phyloP scores from a whole-genome alignment of 2,797 vertebrate genomes.

The Chanos chanos region DNA sequence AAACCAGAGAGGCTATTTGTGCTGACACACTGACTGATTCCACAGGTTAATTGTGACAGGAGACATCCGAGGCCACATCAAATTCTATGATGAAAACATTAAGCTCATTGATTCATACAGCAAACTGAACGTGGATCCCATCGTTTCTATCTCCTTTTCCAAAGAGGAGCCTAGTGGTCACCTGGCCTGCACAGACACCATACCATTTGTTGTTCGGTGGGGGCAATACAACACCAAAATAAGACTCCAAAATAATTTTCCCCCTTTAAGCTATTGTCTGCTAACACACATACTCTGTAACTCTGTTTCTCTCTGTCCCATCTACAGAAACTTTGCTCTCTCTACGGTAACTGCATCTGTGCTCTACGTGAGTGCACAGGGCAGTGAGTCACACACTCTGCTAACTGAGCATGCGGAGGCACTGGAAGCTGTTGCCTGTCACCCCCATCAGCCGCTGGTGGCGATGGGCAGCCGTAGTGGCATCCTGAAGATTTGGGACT shows the following conservation, averaged over 20 bases:
- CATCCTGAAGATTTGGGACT: conserved; percentile 84
- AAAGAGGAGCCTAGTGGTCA: conserved; percentile 44
- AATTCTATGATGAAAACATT: conserved; percentile 78
- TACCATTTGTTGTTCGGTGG: conserved; percentile 72
- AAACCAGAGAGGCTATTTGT: neutral
- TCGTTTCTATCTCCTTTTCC: conserved; percentile 84
- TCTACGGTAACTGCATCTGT: conserved; percentile 74
- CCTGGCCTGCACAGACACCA: conserved; percentile 51
- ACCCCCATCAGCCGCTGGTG: conserved; percentile 72
- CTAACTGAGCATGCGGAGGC: conserved; percentile 70
- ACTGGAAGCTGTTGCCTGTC: conserved; percentile 79
- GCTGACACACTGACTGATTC: conserved; percentile 5
- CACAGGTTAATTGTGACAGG: conserved; percentile 83
- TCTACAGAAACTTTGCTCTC: conserved; percentile 83
- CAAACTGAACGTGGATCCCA: conserved; percentile 69
- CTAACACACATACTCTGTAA: neutral
- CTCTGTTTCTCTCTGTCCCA: conserved; percentile 20
- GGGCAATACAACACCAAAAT: conserved; percentile 12
- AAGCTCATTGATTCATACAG: conserved; percentile 68
- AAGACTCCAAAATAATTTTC: neutral
- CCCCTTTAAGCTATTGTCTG: neutral
- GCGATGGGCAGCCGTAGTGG: conserved; percentile 78
- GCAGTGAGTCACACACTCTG: conserved; percentile 60
- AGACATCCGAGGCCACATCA: conserved; percentile 76
- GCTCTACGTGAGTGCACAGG: conserved; percentile 70